A percentile compares a stretch with the other conserved stretches of the same genome.
These are phyloP conservation scores for Phenganax subtilis DNA, from an alignment of 92 coral and sea anemone genomes.

Conservation along the genomic window DNA sequence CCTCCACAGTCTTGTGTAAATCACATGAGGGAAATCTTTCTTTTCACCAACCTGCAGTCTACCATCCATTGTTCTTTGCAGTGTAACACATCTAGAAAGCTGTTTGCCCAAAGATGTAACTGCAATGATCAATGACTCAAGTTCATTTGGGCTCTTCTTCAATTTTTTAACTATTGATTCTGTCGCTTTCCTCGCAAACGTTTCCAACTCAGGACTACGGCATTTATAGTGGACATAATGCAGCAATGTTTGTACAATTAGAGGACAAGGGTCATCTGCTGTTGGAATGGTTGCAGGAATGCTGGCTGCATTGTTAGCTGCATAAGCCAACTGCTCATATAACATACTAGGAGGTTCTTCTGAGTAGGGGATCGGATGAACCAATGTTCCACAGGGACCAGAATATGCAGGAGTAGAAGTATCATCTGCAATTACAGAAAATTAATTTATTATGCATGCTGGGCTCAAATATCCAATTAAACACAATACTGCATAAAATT, in stretches of 20 bases:
- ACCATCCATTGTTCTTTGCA: conserved; percentile 98
- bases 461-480: conserved; percentile 8
- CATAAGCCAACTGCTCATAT: conserved; percentile 35
- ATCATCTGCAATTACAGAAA: conserved; percentile 28
- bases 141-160: conserved; percentile 86
- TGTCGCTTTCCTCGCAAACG: conserved; percentile 90
- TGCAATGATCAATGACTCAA: conserved; percentile 90
- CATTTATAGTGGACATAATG: conserved; percentile 90
- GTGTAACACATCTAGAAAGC: conserved; percentile 96
- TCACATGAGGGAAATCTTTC: conserved; percentile 98
- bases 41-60: conserved; percentile 97
- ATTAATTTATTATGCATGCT: neutral
- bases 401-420: conserved; percentile 20
- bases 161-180: conserved; percentile 94
- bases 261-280: conserved; percentile 96
- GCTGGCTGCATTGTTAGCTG: conserved; percentile 54
- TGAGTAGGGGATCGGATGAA: conserved; percentile 16
- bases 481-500: neutral
- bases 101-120: conserved; percentile 94
- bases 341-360: conserved; percentile 41
- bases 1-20: conserved; percentile 96
- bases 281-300: conserved; percentile 79
- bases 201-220: conserved; percentile 87
- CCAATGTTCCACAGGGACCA: conserved; percentile 35
- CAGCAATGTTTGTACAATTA: conserved; percentile 87